phyloP scores from a whole-genome alignment of 2,888 invertebrate species.

The Polyploca ridens region DNA sequence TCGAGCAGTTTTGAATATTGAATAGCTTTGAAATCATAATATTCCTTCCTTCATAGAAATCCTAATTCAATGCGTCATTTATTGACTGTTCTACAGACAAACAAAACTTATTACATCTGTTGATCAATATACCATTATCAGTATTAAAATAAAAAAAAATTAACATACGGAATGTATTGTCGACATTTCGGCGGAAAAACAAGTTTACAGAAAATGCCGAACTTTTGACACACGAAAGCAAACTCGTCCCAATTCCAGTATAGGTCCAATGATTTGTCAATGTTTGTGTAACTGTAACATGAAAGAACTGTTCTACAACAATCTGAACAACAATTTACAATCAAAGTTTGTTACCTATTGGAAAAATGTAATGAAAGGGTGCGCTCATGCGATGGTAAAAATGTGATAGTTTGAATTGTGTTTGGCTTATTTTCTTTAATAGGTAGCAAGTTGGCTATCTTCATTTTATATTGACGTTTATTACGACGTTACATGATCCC shows the following conservation, averaged over 20 bases:
- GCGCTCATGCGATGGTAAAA: constrained; percentile 13
- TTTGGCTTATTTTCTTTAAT: background rate
- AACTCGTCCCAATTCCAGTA: background rate
- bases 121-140: too few relatives aligned
- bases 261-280: constrained; percentile 35
- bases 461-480: background rate
- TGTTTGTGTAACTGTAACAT: constrained; percentile 29
- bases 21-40: too few relatives aligned
- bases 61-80: too few relatives aligned
- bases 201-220: background rate
- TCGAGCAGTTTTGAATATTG: too few relatives aligned
- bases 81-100: too few relatives aligned
- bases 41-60: too few relatives aligned
- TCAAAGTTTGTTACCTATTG: constrained; percentile 43
- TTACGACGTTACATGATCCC: too few relatives aligned
- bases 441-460: too few relatives aligned
- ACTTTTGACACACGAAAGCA: background rate
- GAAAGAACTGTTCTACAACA: constrained; percentile 42
- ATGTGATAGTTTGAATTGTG: background rate
- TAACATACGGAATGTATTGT: background rate
- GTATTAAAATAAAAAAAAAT: too few relatives aligned
- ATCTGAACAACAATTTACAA: constrained; percentile 53
- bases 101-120: too few relatives aligned
- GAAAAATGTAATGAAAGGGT: constrained; percentile 49
- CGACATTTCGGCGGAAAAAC: background rate